These are phyloP conservation scores for Polydesmus complanatus DNA, from an alignment of 2,888 invertebrate genomes.

Conservation along the genomic window DNA sequence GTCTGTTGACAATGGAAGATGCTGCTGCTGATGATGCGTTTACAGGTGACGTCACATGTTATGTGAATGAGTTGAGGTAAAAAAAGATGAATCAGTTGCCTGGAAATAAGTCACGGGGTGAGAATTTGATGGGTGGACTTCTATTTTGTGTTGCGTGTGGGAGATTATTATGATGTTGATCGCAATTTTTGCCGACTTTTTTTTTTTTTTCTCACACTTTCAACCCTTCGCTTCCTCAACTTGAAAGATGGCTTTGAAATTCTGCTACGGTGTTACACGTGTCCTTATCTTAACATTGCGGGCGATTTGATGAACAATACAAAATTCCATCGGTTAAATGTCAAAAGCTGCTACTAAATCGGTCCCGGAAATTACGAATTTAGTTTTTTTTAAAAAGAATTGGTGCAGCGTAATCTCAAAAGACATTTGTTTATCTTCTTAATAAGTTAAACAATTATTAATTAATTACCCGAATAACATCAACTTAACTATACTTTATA, in stretches of 20 bases:
- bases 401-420: no score
- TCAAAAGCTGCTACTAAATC: background rate
- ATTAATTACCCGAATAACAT: no score
- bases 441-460: no score
- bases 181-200: no score
- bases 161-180: background rate
- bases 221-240: no score
- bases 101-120: background rate
- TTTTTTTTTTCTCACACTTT: no score
- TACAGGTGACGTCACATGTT: background rate
- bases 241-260: background rate
- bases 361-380: background rate
- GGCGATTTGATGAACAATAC: background rate
- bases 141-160: background rate
- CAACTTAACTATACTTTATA: no score
- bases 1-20: background rate
- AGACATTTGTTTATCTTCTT: no score
- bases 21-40: background rate
- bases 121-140: no score
- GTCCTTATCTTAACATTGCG: background rate
- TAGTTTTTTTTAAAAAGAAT: no score
- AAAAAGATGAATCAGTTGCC: background rate
- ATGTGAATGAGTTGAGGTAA: background rate
- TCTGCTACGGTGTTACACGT: background rate
- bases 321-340: background rate